Percentiles rank a stretch among this genome's conserved stretches.
phyloP scores from a whole-genome alignment of 2,888 invertebrate genomes.

The Encarsia formosa region DNA sequence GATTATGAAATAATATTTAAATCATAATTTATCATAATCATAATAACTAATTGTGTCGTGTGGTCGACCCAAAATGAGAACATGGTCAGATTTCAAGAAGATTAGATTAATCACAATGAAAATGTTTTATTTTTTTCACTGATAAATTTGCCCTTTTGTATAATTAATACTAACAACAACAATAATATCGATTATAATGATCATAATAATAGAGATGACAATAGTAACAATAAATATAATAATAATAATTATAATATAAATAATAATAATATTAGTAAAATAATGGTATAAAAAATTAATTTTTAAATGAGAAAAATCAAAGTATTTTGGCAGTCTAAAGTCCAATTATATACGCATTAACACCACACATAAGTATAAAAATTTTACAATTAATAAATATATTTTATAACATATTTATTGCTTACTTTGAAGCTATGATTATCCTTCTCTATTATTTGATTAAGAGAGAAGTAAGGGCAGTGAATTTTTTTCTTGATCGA shows the following conservation, averaged over 20 bases:
- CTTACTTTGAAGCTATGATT: slow-evolving; percentile 12
- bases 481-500: slow-evolving; percentile 25
- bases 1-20: slow-evolving; percentile 18
- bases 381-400: slow-evolving; percentile 2
- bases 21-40: slow-evolving; percentile 15
- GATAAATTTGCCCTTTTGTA: slow-evolving; percentile 17
- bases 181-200: slow-evolving; percentile 1
- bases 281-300: background rate
- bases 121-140: slow-evolving; percentile 14
- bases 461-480: slow-evolving; percentile 26
- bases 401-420: slow-evolving; percentile 10
- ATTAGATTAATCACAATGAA: slow-evolving; percentile 23
- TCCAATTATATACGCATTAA: slow-evolving; percentile 4
- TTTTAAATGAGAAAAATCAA: background rate
- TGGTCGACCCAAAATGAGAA: slow-evolving; percentile 25
- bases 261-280: background rate
- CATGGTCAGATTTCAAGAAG: slow-evolving; percentile 20
- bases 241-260: background rate
- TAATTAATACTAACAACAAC: background rate
- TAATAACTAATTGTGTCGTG: slow-evolving; percentile 22
- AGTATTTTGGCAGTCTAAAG: slow-evolving; percentile 6
- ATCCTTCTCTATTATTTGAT: slow-evolving; percentile 9
- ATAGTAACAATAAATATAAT: no score
- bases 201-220: background rate
- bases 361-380: slow-evolving; percentile 1